Base-by-base conservation (phyloP, 1,140 invertebrate genomes). In the Trypoxylus dichotomus region DNA sequence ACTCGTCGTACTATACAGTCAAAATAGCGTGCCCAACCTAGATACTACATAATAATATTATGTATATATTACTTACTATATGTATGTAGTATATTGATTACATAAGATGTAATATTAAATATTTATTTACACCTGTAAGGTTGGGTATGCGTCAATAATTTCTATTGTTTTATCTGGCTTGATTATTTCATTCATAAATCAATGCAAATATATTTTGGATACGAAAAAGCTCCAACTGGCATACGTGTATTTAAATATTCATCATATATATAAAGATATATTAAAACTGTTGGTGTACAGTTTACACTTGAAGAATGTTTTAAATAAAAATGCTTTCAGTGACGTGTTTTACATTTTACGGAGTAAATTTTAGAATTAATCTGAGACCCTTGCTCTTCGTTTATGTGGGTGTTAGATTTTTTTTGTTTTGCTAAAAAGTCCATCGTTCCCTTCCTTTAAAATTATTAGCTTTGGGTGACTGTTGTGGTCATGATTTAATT, bases 161-260 rank as follows among this genome's bases (percentile, higher is more conserved):
- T 63, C 60, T 63, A 63, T 63, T 63, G 60, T 63, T 37, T 37
- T 24, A 63, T 63, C 60, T 63, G 10, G 60, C 25, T 25, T 63
- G 60, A 63, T 63, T 63, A 63, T 63, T 63, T 63, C 60, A 63
- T 63, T 63, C 60, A 63, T 63, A 19, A 63, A 63, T 63, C 60
- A 63, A 63, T 63, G 60, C 60, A 63, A 63, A 63, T 63, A 63
- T 63, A 63, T 63, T 63, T 63, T 63, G 60, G 60, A 24, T 63
- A 27, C 21, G 60, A 27, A 24, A n/a, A 63, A 25, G 25, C 13
- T 24, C 10, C 60, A 27, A 19, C 19, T 63, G 19, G 60, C 60
- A 25, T 37, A 63, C 60, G 25, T 27, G n/a, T 63, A 25, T 19
- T 63, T 63, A 63, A 63, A 63, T 63, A 63, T 63, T 63, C 60